A percentile compares a stretch with the other conserved stretches of the same genome.
phyloP scores from a whole-genome alignment of 1,140 invertebrate genomes.

The silkworm (Bombyx mori) region DNA sequence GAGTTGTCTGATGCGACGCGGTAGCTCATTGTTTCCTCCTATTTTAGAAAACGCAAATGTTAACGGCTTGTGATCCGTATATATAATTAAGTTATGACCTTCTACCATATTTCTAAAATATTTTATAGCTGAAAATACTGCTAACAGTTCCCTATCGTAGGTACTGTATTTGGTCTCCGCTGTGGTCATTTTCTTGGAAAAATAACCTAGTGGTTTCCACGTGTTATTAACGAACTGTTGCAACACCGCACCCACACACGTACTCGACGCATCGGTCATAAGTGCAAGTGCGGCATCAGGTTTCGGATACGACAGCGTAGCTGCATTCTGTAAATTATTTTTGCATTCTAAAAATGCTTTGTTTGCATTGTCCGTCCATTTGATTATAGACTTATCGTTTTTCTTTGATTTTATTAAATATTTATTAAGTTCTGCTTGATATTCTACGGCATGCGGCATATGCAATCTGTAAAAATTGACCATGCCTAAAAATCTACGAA shows the following conservation, averaged over 20 bases:
- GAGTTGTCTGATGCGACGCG: background rate
- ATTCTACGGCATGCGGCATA: background rate
- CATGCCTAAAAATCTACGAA: background rate
- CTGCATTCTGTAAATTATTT: constrained; percentile 27
- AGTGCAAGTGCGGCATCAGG: constrained; percentile 7
- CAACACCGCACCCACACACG: constrained; percentile 5
- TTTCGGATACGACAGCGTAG: constrained; percentile 27
- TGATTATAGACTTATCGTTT: constrained; percentile 22
- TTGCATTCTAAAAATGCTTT: constrained; percentile 58
- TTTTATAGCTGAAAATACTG: background rate
- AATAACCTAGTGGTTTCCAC: constrained; percentile 10
- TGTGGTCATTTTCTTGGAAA: no score
- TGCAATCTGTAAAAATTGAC: background rate
- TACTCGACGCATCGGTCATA: constrained; percentile 21
- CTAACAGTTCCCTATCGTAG: background rate
- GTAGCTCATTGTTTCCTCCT: background rate
- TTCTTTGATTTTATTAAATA: constrained; percentile 9
- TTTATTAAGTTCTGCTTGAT: constrained; percentile 1
- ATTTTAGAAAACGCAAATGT: constrained; percentile 4
- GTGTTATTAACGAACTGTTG: constrained; percentile 4
- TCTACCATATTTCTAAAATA: background rate
- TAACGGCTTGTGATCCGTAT: background rate
- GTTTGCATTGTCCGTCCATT: constrained; percentile 28
- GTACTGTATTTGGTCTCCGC: background rate
- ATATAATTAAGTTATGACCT: background rate